phyloP scores from a whole-genome alignment of 2,888 invertebrate genomes.

The Diadegma fenestrale region DNA sequence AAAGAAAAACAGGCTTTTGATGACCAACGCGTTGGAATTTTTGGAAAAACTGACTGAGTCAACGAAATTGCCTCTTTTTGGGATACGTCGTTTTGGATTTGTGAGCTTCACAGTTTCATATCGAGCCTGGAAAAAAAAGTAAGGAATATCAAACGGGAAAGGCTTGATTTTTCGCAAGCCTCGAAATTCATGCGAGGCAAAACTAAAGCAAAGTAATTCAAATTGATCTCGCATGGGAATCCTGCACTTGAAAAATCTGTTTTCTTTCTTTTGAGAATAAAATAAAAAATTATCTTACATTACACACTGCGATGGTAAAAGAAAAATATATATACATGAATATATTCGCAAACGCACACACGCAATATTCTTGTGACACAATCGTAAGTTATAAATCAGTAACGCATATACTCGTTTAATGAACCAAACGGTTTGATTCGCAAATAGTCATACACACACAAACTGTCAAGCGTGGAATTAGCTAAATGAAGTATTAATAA shows the following conservation, averaged over 20 bases:
- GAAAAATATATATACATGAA: background rate
- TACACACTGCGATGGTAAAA: background rate
- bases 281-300: background rate
- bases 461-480: constrained; percentile 26
- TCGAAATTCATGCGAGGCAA: background rate
- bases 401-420: constrained; percentile 59
- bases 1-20: background rate
- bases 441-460: constrained; percentile 42
- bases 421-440: constrained; percentile 64
- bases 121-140: background rate
- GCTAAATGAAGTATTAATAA: constrained; percentile 56
- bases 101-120: constrained; percentile 20
- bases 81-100: background rate
- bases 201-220: background rate
- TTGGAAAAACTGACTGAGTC: too few species aligned
- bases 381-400: constrained; percentile 31
- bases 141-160: background rate
- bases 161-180: background rate
- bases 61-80: constrained; percentile 14
- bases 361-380: constrained; percentile 47
- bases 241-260: background rate
- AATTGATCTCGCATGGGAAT: background rate
- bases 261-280: background rate
- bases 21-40: background rate
- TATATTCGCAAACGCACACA: constrained; percentile 44